Base-by-base conservation (phyloP, 2,797 vertebrate species). In the Hydrophis major region DNA sequence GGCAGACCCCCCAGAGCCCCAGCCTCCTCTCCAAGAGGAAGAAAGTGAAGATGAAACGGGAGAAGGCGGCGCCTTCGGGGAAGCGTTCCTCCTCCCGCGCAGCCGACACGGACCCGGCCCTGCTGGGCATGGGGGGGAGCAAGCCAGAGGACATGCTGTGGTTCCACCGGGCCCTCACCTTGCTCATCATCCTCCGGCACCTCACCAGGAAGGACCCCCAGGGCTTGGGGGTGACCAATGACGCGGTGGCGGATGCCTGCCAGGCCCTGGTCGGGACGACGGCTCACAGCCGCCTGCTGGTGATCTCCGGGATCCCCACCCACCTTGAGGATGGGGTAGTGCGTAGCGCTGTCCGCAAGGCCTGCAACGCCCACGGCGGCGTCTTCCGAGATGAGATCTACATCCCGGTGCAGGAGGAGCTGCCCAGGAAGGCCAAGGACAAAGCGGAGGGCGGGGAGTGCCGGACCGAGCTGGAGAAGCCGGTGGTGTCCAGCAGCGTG, bases 91-190 rank as follows among this genome's bases (percentile, higher is more conserved):
- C 98, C 0, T 96, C 98, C 2, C 98, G 98, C 16, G 88, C 98
- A 0, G 97, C 98, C 0, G 99, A 99, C 32, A 97, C 98, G 0
- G 99, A 99, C 53, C 94, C 98, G 0, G 92, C 98, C 0, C 94
- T 99, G 93, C 97, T 99, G 90, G 99, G 98, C 96, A 99, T 99
- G 42, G 98, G 98, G 0, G 99, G 98, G 0, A 98, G 99, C 96
- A 99, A 99, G 94, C 99, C 99, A 0, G 99, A 99, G 97, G 99
- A 99, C 95, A 99, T 99, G 99, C 94, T 99, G 20, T 99, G 99
- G 99, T 99, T 99, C 96, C 99, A 99, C 69, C 98, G 99, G 4
- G 98, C 98, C 0, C 98, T 99, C 63, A 99, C 99, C 11, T 97
- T 99, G 94, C 98, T 99, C 32, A 98, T 99, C 97, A 99, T 99